Conservation (phyloP, 1,140 invertebrate genomes). For the Drosophila parvula region DNA sequence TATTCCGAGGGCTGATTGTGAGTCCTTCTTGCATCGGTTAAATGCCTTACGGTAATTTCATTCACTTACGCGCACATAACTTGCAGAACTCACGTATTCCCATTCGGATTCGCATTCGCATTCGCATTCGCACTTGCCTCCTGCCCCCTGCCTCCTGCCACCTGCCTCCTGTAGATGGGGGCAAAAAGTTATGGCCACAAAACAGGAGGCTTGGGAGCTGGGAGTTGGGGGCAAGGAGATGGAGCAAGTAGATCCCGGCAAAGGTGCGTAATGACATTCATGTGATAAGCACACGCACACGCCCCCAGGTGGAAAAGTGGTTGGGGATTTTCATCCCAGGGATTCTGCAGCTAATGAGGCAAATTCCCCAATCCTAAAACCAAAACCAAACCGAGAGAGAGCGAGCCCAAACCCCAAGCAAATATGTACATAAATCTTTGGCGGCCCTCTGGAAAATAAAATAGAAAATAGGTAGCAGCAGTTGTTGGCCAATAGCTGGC, state of each 20-base stretch:
- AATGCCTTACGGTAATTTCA: conserved; percentile 83
- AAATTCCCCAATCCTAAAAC: conserved; percentile 45
- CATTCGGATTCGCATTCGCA: conserved; percentile 63
- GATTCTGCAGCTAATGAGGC: conserved; percentile 75
- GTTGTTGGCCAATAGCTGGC: conserved; percentile 57
- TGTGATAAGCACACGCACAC: conserved; percentile 79
- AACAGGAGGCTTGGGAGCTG: conserved; percentile 6
- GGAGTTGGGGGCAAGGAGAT: background rate
- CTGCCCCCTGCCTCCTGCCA: conserved; percentile 1
- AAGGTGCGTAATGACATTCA: conserved; percentile 80
- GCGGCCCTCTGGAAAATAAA: conserved; percentile 34
- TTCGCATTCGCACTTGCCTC: conserved; percentile 44
- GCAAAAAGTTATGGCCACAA: conserved; percentile 42
- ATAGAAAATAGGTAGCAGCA: conserved; percentile 43
- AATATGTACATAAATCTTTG: conserved; percentile 80
- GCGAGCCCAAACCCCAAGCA: conserved; percentile 20
- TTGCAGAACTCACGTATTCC: conserved; percentile 83
- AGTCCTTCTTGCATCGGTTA: conserved; percentile 74
- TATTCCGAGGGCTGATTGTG: conserved; percentile 56
- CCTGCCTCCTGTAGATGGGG: conserved; percentile 11
- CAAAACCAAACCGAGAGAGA: background rate
- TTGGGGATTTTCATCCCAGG: conserved; percentile 13
- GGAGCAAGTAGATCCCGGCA: conserved; percentile 24
- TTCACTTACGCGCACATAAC: conserved; percentile 82
- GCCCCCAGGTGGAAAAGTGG: conserved; percentile 57